Evolutionary conservation across 2,113 vertebrate species (phyloP).

Genomic region (Eretmochelys imbricata): DNA sequence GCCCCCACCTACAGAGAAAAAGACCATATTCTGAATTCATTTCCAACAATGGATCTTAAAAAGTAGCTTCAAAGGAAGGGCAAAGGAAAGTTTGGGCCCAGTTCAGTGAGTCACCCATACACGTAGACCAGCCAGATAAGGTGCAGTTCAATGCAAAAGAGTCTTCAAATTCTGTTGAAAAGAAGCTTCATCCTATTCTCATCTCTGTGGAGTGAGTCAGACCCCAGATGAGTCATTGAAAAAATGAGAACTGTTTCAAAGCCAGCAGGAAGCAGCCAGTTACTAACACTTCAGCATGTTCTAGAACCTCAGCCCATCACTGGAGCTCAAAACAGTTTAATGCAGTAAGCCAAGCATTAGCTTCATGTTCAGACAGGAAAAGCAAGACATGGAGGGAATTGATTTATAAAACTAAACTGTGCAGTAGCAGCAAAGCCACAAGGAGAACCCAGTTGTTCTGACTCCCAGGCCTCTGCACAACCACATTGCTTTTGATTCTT

Average conservation of each 20-base stretch:
- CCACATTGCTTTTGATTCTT: too few relatives aligned
- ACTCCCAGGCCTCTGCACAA: not conserved
- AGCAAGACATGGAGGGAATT: not conserved
- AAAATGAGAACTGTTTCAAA: not conserved
- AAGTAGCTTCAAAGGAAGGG: too few relatives aligned
- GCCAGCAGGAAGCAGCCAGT: too few relatives aligned
- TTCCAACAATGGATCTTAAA: too few relatives aligned
- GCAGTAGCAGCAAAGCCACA: not conserved
- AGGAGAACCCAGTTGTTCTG: not conserved
- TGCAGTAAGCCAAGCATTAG: not conserved
- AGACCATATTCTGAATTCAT: too few relatives aligned
- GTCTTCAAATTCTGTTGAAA: not conserved
- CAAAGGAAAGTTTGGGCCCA: too few relatives aligned
- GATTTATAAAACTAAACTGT: not conserved
- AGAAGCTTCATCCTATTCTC: not conserved
- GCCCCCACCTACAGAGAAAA: too few relatives aligned
- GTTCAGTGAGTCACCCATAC: too few relatives aligned
- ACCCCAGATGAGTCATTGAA: not conserved
- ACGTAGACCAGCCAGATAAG: not conserved
- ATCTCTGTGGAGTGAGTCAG: not conserved
- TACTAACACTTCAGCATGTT: not conserved
- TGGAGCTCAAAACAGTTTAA: not conserved
- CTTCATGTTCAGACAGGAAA: not conserved
- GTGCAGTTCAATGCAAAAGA: not conserved
- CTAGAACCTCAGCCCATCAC: too few relatives aligned